Base-by-base conservation (phyloP, 2,797 vertebrate genomes). In the Adrianichthys oophorus region DNA sequence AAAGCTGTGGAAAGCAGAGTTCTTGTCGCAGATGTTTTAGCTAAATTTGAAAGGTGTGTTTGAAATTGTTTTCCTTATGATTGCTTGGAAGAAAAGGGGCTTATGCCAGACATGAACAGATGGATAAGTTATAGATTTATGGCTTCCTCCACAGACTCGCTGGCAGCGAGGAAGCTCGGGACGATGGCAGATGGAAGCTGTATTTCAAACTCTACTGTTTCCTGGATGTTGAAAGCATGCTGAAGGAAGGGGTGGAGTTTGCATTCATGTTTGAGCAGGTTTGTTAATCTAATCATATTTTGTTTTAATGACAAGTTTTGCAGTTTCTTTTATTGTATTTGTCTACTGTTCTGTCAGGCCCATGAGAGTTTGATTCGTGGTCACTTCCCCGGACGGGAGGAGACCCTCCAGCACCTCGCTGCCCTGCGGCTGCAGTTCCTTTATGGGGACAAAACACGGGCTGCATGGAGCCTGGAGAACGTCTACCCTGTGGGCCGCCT, bases 191-290 rank as follows among this genome's bases (percentile, higher is more conserved):
- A 26, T 96, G 94, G 94, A 93, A 91, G 72, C 89, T 97, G n/a
- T 97, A 97, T 79, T 97, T 97, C 72, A 97, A 97, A 66, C 95
- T 97, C 55, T 97, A 97, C 85, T 97, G 95, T 67, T 97, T 97
- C 87, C 87, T 97, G 76, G 95, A 97, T 80, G 92, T 97, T 66
- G 94, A 95, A 85, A 95, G 94, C 70, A 94, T 95, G 90, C 93
- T 94, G 15, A 95, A 91, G 74, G 95, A 97, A 63, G 94, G 95
- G 1, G 94, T 97, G 53, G 95, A 97, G 84, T 97, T 97, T 83
- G 95, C 95, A 0, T 97, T 97, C 86, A 97, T 97, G 95, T 97
- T 97, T 84, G 95, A 97, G 85, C 95, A 97, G 94, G 95, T 96
- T 69, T 68, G 76, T 70, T 60, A 51, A 19, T 5, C 13, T 42